phyloP scores from a whole-genome alignment of 2,888 invertebrate species.

The Mythimna vitellina region DNA sequence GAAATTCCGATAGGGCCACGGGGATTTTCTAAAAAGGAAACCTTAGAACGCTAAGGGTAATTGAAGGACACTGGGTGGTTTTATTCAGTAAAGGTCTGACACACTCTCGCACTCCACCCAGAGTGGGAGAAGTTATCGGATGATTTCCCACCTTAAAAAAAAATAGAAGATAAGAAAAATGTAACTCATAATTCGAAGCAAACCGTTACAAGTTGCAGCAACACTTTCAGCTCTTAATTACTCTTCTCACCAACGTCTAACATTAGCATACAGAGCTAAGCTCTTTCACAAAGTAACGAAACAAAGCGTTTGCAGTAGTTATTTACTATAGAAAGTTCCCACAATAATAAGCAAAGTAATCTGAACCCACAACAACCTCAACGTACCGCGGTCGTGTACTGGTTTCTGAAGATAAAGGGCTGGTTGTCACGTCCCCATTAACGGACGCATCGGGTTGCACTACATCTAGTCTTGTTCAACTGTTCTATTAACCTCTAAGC shows the following conservation, averaged over 20 bases:
- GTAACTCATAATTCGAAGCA: no score
- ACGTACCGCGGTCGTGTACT: conserved; percentile 59
- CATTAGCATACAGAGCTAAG: conserved; percentile 1
- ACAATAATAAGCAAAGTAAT: conserved; percentile 55
- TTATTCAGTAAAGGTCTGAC: no score
- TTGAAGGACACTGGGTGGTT: no score
- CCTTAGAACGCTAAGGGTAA: no score
- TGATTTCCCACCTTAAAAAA: no score
- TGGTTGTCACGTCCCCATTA: conserved; percentile 85
- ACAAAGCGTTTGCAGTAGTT: conserved; percentile 34
- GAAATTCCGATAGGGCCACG: no score
- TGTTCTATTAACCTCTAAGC: conserved; percentile 50
- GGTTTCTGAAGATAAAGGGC: conserved; percentile 65
- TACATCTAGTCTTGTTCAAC: conserved; percentile 62
- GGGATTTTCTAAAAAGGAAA: no score
- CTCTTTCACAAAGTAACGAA: neutral
- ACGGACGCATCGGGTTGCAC: conserved; percentile 80
- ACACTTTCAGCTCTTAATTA: conserved; percentile 9
- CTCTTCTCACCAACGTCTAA: conserved; percentile 9
- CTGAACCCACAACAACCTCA: conserved; percentile 54
- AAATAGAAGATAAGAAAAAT: no score
- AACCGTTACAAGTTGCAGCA: neutral
- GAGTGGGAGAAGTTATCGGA: no score
- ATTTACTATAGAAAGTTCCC: conserved; percentile 52
- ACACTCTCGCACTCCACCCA: no score